Evolutionary conservation across 2,888 invertebrate species (phyloP), one percentile per base, ranked within the genome.

Genomic region (Euproctis similis): DNA sequence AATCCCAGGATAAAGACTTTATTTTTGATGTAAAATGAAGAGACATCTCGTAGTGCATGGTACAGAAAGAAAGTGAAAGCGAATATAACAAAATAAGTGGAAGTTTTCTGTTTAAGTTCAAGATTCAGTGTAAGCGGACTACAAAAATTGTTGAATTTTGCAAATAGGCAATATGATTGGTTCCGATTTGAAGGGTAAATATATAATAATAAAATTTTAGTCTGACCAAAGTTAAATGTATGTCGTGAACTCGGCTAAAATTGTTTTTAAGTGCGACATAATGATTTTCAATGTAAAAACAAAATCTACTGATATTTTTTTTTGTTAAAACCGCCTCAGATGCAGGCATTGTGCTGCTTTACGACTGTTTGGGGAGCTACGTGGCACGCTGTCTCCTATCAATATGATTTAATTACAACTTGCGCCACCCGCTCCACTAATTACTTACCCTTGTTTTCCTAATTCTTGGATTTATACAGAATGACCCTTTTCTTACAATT

Each of bases 11-110:
- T 72, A 71, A 75, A 72, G 70, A 72, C 72, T 75, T 76, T 76
- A 74, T 74, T 74, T 75, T 74, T 66, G 69, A 65, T 72, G 71
- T 70, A 71, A 71, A 74, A 73, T 73, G 69, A 70, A 73, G 70
- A 71, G 69, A 73, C 72, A 72, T 73, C 65, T 66, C 59, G 56
- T 56, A 36, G 39, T 32, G 17, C 17, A 24, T 40, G 55, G 53
- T 28, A 17, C 28, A 30, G 39, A 33, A 9, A 23, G 39, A 13
- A 9, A 18, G 26, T 24, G 19, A 27, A 27, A 9, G 28, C 23
- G 33, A 25, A 10, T 3, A 10, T 6, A 19, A 19, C 3, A 19
- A 19, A 19, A 19, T 3, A 19, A 19, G 8, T n/a, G 8, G 19
- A 16, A 16, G 4, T 16, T 5, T 16, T 16, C 7, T 7, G 4